Base-by-base conservation (phyloP, 2,113 vertebrate genomes). In the Phylloscopus trochilus region DNA sequence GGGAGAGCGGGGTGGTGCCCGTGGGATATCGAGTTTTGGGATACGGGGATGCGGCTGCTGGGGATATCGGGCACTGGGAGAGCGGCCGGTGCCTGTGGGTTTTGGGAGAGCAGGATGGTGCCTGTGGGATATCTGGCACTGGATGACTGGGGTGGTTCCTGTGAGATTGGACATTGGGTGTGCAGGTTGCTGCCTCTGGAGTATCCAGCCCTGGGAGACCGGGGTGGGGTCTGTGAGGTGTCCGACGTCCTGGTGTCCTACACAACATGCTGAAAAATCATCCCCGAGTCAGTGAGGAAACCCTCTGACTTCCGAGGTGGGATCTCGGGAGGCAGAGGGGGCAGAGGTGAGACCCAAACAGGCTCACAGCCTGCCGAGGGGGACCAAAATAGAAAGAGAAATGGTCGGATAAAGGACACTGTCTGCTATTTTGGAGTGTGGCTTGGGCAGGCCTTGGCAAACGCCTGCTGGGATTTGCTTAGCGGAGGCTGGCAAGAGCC, bases 201-300 rank as follows among this genome's bases (percentile, higher is more conserved):
- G 31, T 19, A 3, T 24, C 64, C 47, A 6, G 9, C 55, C 1
- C 27, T 28, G 55, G 23, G 46, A 69, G 10, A 9, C 3, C 9
- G 53, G 17, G 9, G 2, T 33, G 27, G 7, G 52, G 8, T 21
- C 10, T 1, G 7, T 4, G 47, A 55, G 41, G 4, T 35, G 0
- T 33, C 37, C 26, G 20, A 4, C 9, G 17, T 63, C 6, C 14
- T 6, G 4, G 7, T 2, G 0, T 35, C 31, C 55, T 41, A 0
- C 8, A 0, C 14, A 1, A 2, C 1, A 0, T 2, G 6, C 15
- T 23, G 4, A 17, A n/a, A 59, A 70, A 35, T 41, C 10, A 11
- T 0, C 3, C 17, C 10, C 24, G 1, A 14, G 15, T 63, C 44
- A 1, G 3, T 1, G 73, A 51, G 46, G 56, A 30, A 19, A 5